Percentiles rank a stretch among this genome's conserved stretches.
Conservation (phyloP, 2,888 invertebrate species). For the Mythimna ferrago region DNA sequence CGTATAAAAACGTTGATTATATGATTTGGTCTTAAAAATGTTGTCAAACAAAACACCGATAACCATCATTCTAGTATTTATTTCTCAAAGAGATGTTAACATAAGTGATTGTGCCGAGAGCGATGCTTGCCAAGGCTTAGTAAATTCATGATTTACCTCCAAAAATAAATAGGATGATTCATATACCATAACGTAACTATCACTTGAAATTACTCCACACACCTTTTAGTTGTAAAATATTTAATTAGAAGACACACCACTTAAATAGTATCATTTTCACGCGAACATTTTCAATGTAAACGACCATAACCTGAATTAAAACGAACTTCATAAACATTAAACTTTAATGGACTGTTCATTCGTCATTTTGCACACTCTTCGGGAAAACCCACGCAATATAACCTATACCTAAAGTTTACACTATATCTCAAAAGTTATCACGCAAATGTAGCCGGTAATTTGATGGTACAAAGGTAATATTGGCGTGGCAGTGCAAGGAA, state of each 20-base stretch:
- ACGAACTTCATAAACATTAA: slow-evolving; percentile 56
- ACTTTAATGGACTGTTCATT: slow-evolving; percentile 46
- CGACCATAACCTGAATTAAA: slow-evolving; percentile 61
- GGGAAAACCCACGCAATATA: slow-evolving; percentile 37
- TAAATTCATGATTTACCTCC: too few species aligned
- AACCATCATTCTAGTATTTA: too few species aligned
- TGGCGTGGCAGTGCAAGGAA: slow-evolving; percentile 5
- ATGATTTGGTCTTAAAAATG: too few species aligned
- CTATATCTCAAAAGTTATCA: neutral
- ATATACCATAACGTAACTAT: neutral
- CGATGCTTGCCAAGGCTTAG: too few species aligned
- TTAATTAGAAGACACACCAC: slow-evolving; percentile 18
- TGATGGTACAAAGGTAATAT: neutral
- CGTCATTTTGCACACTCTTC: slow-evolving; percentile 48
- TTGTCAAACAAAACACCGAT: too few species aligned
- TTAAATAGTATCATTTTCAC: slow-evolving; percentile 32
- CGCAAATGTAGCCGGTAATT: slow-evolving; percentile 13
- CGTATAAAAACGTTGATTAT: too few species aligned
- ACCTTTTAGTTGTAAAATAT: slow-evolving; percentile 24
- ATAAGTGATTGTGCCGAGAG: too few species aligned
- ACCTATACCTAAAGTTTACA: slow-evolving; percentile 18
- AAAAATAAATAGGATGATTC: too few species aligned
- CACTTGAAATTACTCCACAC: slow-evolving; percentile 19
- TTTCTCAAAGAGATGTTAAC: too few species aligned
- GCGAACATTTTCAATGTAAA: slow-evolving; percentile 46